Base-by-base conservation (phyloP, 2,888 invertebrate species). In the Anodontia alba region DNA sequence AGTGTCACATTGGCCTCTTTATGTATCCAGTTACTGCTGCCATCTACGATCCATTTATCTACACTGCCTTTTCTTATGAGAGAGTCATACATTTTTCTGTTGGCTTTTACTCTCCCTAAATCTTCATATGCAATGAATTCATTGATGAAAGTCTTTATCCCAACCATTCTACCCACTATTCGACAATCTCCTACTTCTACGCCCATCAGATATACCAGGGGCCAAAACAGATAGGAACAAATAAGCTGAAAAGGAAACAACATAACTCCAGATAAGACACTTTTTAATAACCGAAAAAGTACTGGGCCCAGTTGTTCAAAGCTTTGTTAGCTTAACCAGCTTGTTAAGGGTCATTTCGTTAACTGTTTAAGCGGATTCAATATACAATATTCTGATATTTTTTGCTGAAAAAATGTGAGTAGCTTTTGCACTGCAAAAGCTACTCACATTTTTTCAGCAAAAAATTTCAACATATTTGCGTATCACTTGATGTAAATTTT, bases 51-150 rank as follows among this genome's bases (percentile, higher is more conserved):
- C 88, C 88, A 88, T 15, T 66, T 81, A 3, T 80, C 81, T 33
- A 10, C 12, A 66, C 81, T 79, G 69, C 43, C 66, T 3, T 10
- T 17, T 10, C 7, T 17, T 33, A 33, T 62, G 33, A 33, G 33
- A 20, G 62, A 62, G 3, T n/a, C 12, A 17, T 62, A 62, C 5
- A 33, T 62, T 62, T 33, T 62, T 36, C 89, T 76, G 83, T 92
- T 92, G 46, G 70, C 77, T 36, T 87, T 88, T 0, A 92, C 88
- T 49, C 77, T 78, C 0, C 89, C 89, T 3, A 98, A 96, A 66
- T 96, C 95, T 92, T 97, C 95, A 93, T 98, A 99, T 0, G 98
- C 98, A 0, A 98, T 97, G 93, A 99, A 98, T 94, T 99, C 99
- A 92, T 99, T 99, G 23, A 98, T 96, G 23, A 98, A 96, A 0